A percentile compares a stretch with the other conserved stretches of the same genome.
Evolutionary conservation across 2,888 invertebrate species (phyloP).

Genomic region (Hirtodrosophila alboralis): DNA sequence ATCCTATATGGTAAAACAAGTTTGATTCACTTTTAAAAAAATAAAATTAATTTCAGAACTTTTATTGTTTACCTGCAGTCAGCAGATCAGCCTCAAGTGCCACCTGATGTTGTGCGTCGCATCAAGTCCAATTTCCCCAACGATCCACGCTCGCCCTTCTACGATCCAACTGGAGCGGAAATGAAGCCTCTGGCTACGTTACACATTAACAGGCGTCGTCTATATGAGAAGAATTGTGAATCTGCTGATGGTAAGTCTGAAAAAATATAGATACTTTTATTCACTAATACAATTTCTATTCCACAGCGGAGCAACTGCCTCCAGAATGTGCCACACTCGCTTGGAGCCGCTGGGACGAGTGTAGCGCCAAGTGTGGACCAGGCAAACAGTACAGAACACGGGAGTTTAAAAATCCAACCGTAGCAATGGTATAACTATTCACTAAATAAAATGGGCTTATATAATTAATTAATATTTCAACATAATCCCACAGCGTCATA

Average conservation of each 20-base stretch:
- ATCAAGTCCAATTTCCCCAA: constrained; percentile 94
- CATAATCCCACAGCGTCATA: constrained; percentile 53
- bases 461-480: not conserved
- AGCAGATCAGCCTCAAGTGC: constrained; percentile 92
- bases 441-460: too few relatives aligned
- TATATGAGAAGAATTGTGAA: constrained; percentile 92
- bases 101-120: constrained; percentile 92
- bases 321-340: constrained; percentile 80
- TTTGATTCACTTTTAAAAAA: too few relatives aligned
- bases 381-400: constrained; percentile 83
- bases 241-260: constrained; percentile 76
- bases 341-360: constrained; percentile 85
- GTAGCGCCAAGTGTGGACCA: constrained; percentile 85
- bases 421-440: constrained; percentile 59
- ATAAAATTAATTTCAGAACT: too few relatives aligned
- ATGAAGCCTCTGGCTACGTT: constrained; percentile 96
- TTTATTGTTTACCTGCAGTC: constrained; percentile 85
- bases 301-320: constrained; percentile 82
- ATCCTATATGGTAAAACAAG: constrained; percentile 88
- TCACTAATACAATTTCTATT: not conserved
- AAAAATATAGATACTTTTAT: too few relatives aligned
- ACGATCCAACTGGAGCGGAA: constrained; percentile 89
- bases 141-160: constrained; percentile 96
- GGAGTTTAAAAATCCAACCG: constrained; percentile 80
- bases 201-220: constrained; percentile 90